A percentile compares a stretch with the other conserved stretches of the same genome.
Conservation (phyloP, 2,797 vertebrate genomes). For the Cirrhinus molitorella region DNA sequence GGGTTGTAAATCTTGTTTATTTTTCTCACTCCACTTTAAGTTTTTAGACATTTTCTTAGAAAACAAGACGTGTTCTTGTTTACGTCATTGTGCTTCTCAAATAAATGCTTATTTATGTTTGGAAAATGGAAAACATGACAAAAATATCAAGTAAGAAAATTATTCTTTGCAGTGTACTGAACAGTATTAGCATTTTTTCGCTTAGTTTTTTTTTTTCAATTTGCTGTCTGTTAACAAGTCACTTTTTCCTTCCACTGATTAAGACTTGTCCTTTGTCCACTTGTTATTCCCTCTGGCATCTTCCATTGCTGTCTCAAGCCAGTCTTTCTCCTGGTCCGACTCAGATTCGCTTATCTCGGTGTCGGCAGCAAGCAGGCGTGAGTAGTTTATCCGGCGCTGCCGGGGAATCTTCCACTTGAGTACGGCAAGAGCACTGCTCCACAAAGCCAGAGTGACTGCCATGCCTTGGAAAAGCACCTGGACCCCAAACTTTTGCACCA, state of each 20-base stretch:
- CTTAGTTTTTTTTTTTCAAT: background rate
- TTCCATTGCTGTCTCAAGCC: constrained; percentile 89
- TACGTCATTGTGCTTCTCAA: background rate
- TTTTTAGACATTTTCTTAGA: background rate
- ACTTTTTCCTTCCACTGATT: background rate
- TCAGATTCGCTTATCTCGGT: constrained; percentile 87
- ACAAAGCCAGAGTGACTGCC: constrained; percentile 72
- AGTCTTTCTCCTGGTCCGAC: constrained; percentile 86
- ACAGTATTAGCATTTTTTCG: background rate
- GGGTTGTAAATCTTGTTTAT: too few relatives aligned
- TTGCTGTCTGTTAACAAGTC: background rate
- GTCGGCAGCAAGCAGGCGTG: constrained; percentile 83
- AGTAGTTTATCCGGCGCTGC: constrained; percentile 88
- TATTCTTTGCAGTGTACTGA: background rate
- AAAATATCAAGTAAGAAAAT: background rate
- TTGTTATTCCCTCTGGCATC: constrained; percentile 75
- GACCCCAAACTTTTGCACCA: constrained; percentile 75
- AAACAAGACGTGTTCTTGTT: background rate
- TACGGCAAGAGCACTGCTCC: constrained; percentile 79
- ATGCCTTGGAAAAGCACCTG: constrained; percentile 76
- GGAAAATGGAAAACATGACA: background rate
- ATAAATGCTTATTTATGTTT: background rate
- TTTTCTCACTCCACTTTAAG: too few relatives aligned
- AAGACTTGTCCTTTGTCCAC: constrained; percentile 35
- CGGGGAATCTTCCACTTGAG: constrained; percentile 82